These are phyloP conservation scores for Thymallus thymallus DNA, from an alignment of 2,113 vertebrate genomes.

Conservation along the genomic window DNA sequence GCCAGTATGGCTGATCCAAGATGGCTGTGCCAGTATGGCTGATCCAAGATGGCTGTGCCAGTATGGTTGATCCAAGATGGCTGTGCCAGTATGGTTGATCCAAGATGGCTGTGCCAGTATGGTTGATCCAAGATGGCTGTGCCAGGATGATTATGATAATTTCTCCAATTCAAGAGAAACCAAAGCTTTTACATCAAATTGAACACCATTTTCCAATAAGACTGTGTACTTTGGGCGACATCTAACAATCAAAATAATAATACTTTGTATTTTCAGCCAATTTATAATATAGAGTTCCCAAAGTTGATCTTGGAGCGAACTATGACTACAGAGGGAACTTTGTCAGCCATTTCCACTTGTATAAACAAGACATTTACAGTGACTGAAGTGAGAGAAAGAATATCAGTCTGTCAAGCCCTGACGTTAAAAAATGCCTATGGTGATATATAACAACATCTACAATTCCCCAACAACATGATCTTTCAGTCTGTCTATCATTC, in stretches of 20 bases:
- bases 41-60: too few relatives aligned
- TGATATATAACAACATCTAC: constrained; percentile 42
- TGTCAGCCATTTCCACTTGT: constrained; percentile 9
- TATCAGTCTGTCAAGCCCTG: constrained; percentile 22
- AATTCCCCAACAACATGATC: constrained; percentile 24
- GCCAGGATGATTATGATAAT: background rate
- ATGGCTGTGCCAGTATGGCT: too few relatives aligned
- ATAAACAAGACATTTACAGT: constrained; percentile 37
- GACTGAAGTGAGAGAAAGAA: background rate
- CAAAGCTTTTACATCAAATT: too few relatives aligned
- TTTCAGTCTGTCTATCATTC: constrained; percentile 29
- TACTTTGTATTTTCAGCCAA: too few relatives aligned
- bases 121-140: too few relatives aligned
- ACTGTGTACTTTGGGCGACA: too few relatives aligned
- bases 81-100: background rate
- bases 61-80: background rate
- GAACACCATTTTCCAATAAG: too few relatives aligned
- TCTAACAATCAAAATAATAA: too few relatives aligned
- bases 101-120: background rate
- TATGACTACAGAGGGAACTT: background rate
- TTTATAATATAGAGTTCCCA: too few relatives aligned
- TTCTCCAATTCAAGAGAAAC: too few relatives aligned
- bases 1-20: too few relatives aligned
- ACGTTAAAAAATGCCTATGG: constrained; percentile 13
- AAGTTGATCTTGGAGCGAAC: too few relatives aligned